Evolutionary conservation across 35 echinoderm and acorn worm genomes (phyloP), one percentile per base, ranked within the genome.

Genomic region (Eucidaris tribuloides): DNA sequence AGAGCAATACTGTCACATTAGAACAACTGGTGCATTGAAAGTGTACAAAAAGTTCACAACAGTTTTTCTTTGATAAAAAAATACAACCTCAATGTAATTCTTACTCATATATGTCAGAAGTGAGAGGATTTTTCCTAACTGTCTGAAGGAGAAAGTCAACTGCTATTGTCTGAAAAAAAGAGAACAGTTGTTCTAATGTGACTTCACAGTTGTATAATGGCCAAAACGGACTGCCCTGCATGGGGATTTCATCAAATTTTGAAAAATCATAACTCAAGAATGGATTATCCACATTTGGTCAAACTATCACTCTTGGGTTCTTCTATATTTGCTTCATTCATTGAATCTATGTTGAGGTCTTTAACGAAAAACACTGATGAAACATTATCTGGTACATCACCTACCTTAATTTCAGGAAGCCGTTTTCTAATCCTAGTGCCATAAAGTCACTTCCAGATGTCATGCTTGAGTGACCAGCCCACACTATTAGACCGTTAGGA

Each of bases 361-460:
- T 4, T 20, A 4, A 20, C 37, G 13, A 55, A n/a, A 55, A n/a
- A 14, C n/a, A n/a, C n/a, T n/a, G n/a, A 14, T 13, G 7, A 36
- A 37, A 71, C n/a, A 71, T 3, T 71, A 20, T 31, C 27, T 14
- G 14, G 30, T 9, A 11, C 18, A 45, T n/a, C 24, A 50, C 80
- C 70, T 78, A 98, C 95, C 95, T 89, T 38, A 85, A 79, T 79
- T 71, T 78, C 7, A 98, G 86, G 25, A 82, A 49, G 43, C 95
- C 95, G 55, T 98, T 78, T 62, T 98, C 65, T 15, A 98, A 41
- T 48, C 95, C 90, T 5, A 98, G 19, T 15, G 90, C 61, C 31
- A 98, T 59, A 79, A 92, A 98, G 79, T 98, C 95, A 61, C 83
- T 91, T 25, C 78, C 80, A 30, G 82, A 62, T 36, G 50, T 85